Evolutionary conservation across 2,888 invertebrate species (phyloP).

Genomic region (Dryococelus australis): DNA sequence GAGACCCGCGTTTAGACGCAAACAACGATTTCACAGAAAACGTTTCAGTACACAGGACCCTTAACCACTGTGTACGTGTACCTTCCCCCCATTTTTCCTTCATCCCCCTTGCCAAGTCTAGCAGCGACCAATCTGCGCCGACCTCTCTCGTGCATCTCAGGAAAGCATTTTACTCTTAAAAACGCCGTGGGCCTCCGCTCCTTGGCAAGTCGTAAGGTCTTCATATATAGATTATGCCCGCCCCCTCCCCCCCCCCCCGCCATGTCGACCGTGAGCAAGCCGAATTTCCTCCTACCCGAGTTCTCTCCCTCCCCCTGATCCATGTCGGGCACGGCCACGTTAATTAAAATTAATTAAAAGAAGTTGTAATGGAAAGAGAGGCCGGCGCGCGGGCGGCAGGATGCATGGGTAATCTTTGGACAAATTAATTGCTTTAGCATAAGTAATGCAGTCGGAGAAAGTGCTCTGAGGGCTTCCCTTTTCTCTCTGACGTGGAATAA

Average conservation of each 20-base stretch:
- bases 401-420: slow-evolving; percentile 61
- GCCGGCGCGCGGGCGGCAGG: slow-evolving; percentile 51
- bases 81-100: too few relatives aligned
- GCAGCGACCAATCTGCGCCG: too few relatives aligned
- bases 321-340: slow-evolving; percentile 60
- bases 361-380: slow-evolving; percentile 52
- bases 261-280: slow-evolving; percentile 20
- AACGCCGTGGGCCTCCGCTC: neutral
- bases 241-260: too few relatives aligned
- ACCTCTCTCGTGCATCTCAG: too few relatives aligned
- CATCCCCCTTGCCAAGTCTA: too few relatives aligned
- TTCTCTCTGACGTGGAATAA: slow-evolving; percentile 31
- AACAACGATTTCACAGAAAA: too few relatives aligned
- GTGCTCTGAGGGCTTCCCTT: slow-evolving; percentile 37
- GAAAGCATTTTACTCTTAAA: neutral
- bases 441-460: slow-evolving; percentile 55
- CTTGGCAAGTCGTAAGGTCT: slow-evolving; percentile 54
- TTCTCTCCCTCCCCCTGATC: slow-evolving; percentile 48
- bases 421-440: slow-evolving; percentile 61
- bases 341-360: slow-evolving; percentile 64
- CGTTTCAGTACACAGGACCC: too few relatives aligned
- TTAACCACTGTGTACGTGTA: too few relatives aligned
- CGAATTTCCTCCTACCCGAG: slow-evolving; percentile 41
- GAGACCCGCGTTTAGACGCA: too few relatives aligned
- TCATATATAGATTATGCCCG: slow-evolving; percentile 53